Evolutionary conservation across 1,140 invertebrate genomes (phyloP).

Genomic region (Neodiprion lecontei): DNA sequence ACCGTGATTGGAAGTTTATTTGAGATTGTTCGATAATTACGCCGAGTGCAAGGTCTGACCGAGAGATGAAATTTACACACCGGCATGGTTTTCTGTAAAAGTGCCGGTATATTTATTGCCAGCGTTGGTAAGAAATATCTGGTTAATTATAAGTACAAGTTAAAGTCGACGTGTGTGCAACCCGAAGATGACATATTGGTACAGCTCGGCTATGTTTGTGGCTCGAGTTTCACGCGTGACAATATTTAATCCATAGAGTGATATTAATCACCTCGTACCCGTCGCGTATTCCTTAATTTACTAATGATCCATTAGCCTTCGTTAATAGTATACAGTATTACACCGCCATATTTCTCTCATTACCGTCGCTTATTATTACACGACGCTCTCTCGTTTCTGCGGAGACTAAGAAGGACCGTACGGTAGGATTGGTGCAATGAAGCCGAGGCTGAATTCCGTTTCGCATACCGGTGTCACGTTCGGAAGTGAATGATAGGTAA

Average conservation of each 20-base stretch:
- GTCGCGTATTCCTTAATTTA: neutral
- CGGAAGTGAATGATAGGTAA: conserved; percentile 33
- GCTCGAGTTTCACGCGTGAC: neutral
- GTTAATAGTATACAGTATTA: neutral
- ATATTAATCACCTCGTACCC: neutral
- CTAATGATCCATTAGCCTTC: neutral
- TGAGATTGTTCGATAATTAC: no score
- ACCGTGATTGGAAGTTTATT: no score
- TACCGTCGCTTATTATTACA: neutral
- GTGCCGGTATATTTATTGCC: no score
- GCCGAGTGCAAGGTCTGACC: no score
- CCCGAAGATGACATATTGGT: neutral
- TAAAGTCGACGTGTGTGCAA: neutral
- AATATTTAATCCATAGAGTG: neutral
- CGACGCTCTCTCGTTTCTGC: neutral
- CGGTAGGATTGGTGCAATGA: no score
- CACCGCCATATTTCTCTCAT: conserved; percentile 1
- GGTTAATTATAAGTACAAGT: neutral
- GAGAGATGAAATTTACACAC: no score
- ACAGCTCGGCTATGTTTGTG: neutral
- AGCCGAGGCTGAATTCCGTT: conserved; percentile 18
- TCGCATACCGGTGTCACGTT: conserved; percentile 30
- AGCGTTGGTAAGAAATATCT: neutral
- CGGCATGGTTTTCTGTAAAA: no score
- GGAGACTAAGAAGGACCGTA: neutral